Percentiles rank a stretch among this genome's conserved stretches.
These are phyloP conservation scores for Cygnus olor DNA, from an alignment of 2,797 vertebrate species.

Conservation along the genomic window DNA sequence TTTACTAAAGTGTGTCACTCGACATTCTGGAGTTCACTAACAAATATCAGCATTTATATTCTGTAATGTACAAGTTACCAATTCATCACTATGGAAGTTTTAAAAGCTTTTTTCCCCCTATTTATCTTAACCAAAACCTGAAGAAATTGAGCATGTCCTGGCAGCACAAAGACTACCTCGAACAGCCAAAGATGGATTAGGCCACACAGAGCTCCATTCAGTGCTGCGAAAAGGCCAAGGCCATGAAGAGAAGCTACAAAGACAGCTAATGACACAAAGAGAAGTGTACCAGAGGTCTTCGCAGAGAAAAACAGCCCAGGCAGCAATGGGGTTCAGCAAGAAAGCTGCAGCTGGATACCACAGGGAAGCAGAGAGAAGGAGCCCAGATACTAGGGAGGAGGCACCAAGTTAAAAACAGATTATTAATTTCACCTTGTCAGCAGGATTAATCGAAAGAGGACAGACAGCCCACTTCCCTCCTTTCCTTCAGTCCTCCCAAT, in stretches of 20 bases:
- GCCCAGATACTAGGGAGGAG: not conserved
- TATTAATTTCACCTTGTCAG: not conserved
- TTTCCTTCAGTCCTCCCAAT: not conserved
- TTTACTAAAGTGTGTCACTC: not conserved
- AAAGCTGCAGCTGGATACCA: not conserved
- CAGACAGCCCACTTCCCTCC: not conserved
- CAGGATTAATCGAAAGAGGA: not conserved
- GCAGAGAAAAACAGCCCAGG: not conserved
- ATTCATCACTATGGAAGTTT: not conserved
- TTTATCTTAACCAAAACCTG: not conserved
- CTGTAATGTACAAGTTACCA: not conserved
- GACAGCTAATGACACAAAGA: not conserved
- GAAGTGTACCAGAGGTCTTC: not conserved
- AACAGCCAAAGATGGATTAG: not conserved
- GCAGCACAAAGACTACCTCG: not conserved
- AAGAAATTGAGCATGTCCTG: not conserved
- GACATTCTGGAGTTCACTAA: not conserved
- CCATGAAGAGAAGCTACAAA: not conserved
- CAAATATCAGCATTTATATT: not conserved
- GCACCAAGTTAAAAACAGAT: not conserved
- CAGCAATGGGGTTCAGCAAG: not conserved
- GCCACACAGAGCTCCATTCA: not conserved
- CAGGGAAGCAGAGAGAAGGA: not conserved
- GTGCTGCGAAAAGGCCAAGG: not conserved
- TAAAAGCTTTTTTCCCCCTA: not conserved